A percentile compares a stretch with the other conserved stretches of the same genome.
Conservation (phyloP, 2,888 invertebrate species). For the Idaea dimidiata region DNA sequence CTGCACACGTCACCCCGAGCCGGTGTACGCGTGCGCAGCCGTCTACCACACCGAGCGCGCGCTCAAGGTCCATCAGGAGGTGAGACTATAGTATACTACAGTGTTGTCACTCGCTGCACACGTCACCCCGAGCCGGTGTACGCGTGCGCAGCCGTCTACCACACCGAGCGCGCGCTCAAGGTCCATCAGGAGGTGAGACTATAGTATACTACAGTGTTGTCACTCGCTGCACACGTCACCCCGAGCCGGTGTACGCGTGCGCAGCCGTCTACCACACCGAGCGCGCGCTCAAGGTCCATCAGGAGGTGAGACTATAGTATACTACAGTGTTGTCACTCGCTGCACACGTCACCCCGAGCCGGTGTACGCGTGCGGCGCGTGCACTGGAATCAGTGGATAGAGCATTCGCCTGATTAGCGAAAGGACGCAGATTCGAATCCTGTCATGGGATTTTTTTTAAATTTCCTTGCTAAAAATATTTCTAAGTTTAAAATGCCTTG, state of each 20-base stretch:
- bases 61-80: slow-evolving; percentile 57
- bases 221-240: slow-evolving; percentile 30
- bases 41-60: slow-evolving; percentile 49
- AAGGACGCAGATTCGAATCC: too few species aligned
- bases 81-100: slow-evolving; percentile 24
- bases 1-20: slow-evolving; percentile 36
- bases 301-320: slow-evolving; percentile 40
- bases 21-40: slow-evolving; percentile 57
- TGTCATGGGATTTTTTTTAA: too few species aligned
- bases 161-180: slow-evolving; percentile 43
- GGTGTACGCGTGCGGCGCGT: slow-evolving; percentile 52
- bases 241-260: slow-evolving; percentile 53
- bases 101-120: slow-evolving; percentile 19
- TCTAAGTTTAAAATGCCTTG: too few species aligned
- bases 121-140: slow-evolving; percentile 42
- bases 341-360: slow-evolving; percentile 36
- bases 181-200: slow-evolving; percentile 54
- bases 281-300: slow-evolving; percentile 48
- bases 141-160: slow-evolving; percentile 60
- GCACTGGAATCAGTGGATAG: too few species aligned
- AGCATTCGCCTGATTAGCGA: too few species aligned
- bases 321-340: background rate
- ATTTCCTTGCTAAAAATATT: too few species aligned
- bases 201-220: background rate
- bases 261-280: slow-evolving; percentile 53